phyloP scores from a whole-genome alignment of 2,113 vertebrate species.

The Taxidea taxus region DNA sequence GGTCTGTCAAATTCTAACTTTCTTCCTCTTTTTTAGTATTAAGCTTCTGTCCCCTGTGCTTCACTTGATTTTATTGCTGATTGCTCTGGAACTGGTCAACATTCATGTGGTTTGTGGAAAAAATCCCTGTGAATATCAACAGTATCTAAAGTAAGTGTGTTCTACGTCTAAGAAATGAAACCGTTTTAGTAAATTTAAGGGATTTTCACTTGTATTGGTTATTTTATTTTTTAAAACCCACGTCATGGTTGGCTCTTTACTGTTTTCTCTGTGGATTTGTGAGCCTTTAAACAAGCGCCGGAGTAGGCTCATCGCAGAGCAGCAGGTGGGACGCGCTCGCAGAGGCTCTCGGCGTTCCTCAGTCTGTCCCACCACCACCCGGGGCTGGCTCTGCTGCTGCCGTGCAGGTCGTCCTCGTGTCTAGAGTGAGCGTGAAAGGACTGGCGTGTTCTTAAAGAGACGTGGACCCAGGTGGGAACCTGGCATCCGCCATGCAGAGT shows the following conservation, averaged over 20 bases:
- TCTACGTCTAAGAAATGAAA: rapidly evolving
- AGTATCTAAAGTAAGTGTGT: conserved; percentile 83
- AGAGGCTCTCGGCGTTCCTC: background rate
- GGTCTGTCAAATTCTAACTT: background rate
- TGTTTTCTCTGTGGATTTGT: background rate
- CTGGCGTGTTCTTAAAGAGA: background rate
- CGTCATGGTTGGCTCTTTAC: background rate
- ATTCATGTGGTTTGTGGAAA: conserved; percentile 70
- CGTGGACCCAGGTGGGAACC: background rate
- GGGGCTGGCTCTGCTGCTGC: too few relatives aligned
- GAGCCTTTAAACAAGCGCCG: background rate
- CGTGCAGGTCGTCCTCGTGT: rapidly evolving
- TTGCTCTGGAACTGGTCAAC: conserved; percentile 76
- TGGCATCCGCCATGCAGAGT: background rate
- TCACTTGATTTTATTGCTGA: conserved; percentile 76
- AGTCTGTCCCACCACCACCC: rapidly evolving
- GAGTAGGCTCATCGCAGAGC: background rate
- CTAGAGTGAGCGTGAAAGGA: background rate
- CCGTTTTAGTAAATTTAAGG: rapidly evolving
- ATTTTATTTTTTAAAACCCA: background rate
- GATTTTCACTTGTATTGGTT: rapidly evolving
- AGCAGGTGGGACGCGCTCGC: rapidly evolving
- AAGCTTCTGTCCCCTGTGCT: conserved; percentile 76
- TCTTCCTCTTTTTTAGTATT: conserved; percentile 62
- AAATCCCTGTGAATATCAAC: conserved; percentile 69